Base-by-base conservation (phyloP, 2,113 vertebrate genomes). In the Diglossa brunneiventris region DNA sequence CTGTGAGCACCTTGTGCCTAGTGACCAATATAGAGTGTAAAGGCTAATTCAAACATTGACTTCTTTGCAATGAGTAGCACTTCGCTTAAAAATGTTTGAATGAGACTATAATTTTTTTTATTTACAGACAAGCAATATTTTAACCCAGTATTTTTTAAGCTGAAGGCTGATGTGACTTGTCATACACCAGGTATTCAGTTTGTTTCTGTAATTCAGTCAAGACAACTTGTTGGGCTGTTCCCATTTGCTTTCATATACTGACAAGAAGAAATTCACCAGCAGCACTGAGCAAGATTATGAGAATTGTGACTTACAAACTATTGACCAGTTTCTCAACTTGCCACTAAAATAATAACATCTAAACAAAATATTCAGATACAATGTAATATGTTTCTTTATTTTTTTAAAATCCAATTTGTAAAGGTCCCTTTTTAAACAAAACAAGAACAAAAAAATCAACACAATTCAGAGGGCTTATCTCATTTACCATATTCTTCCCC, bases 371-470 rank as follows among this genome's bases (percentile, higher is more conserved):
- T 44, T 81, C 58, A 59, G 94, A 80, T 96, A 84, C 67, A 92
- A 91, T 21, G 75, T 72, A 85, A 61, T 73, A 87, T 15, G 77
- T 90, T 70, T 87, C 42, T 96, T 96, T 93, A 77, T 94, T 79
- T 80, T 62, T 74, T 87, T 76, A 2, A 55, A 97, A 96, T 94
- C 96, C 93, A 92, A 90, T 94, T 94, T 91, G 84, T 81, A 97
- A 98, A 98, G 91, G 89, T 96, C 94, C 89, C 95, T 94, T 97
- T 96, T 89, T 83, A 96, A 98, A 97, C 90, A 93, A 97, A 97
- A 97, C 76, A 87, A 76, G 90, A 93, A 94, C 86, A 79, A 92
- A 95, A 83, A 91, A 82, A 76, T 52, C 78, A 94, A 92, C 64
- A 96, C 93, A 96, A 63, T 95, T 92, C 70, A 94, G 72, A 94